These are phyloP conservation scores for Triplophysa rosa DNA, from an alignment of 2,113 vertebrate species.

Conservation along the genomic window DNA sequence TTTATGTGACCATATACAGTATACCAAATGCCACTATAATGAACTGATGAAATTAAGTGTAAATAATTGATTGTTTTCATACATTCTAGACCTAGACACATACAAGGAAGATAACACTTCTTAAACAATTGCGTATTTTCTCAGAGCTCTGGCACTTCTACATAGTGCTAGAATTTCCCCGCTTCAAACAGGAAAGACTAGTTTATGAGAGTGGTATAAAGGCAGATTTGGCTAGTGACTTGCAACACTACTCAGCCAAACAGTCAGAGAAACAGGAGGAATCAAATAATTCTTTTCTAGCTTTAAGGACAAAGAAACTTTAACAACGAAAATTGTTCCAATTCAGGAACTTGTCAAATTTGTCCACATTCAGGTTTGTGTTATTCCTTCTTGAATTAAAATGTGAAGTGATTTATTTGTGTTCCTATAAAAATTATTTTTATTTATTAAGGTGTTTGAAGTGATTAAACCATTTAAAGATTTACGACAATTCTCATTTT, in stretches of 20 bases:
- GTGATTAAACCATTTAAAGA: too few relatives aligned
- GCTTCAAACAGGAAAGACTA: conserved; percentile 25
- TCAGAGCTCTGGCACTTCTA: not conserved
- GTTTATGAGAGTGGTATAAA: conserved; percentile 4
- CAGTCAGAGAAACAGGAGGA: not conserved
- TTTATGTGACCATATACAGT: too few relatives aligned
- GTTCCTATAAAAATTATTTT: not conserved
- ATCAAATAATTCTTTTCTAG: not conserved
- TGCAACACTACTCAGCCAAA: not conserved
- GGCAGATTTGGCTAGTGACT: not conserved
- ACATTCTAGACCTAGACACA: not conserved
- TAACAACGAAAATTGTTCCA: too few relatives aligned
- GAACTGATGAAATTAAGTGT: not conserved
- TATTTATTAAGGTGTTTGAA: not conserved
- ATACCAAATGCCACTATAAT: too few relatives aligned
- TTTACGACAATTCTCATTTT: too few relatives aligned
- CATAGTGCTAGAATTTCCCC: conserved; percentile 29
- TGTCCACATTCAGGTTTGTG: conserved; percentile 3
- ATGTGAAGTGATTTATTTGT: not conserved
- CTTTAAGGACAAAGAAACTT: not conserved
- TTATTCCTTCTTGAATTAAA: not conserved
- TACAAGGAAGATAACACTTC: not conserved
- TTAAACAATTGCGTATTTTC: not conserved
- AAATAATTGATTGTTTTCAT: not conserved
- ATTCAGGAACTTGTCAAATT: too few relatives aligned